Conservation (phyloP, 2,113 vertebrate genomes). For the Lamprologus lemairii region DNA sequence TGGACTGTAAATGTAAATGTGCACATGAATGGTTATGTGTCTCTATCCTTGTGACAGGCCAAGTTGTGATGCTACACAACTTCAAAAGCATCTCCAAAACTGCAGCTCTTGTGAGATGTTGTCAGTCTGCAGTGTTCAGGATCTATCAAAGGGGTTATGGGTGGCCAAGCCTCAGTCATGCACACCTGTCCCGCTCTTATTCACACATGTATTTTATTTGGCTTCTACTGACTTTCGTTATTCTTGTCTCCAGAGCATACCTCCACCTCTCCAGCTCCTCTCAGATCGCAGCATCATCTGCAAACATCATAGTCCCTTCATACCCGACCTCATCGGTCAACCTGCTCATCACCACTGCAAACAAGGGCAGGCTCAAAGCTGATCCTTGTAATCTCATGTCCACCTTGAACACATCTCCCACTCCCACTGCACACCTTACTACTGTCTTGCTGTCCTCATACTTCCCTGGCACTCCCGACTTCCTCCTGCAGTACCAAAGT, state of each 20-base stretch:
- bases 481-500: not conserved
- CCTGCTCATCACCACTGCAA: not conserved
- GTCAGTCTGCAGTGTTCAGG: not conserved
- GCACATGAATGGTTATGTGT: not conserved
- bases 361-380: accelerated
- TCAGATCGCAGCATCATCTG: not conserved
- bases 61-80: not conserved
- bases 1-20: not conserved
- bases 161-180: not conserved
- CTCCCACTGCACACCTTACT: not conserved
- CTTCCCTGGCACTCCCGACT: not conserved
- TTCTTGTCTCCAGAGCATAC: not conserved
- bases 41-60: not conserved
- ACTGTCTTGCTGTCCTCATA: not conserved
- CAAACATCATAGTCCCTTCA: not conserved
- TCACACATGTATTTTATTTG: not conserved
- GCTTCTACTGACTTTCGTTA: not conserved
- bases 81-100: not conserved
- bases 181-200: not conserved
- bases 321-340: not conserved
- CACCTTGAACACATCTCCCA: not conserved
- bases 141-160: not conserved
- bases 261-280: not conserved
- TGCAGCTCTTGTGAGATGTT: not conserved
- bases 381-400: not conserved